phyloP scores from a whole-genome alignment of 1,140 invertebrate species.

The Bilobella aurantiaca region DNA sequence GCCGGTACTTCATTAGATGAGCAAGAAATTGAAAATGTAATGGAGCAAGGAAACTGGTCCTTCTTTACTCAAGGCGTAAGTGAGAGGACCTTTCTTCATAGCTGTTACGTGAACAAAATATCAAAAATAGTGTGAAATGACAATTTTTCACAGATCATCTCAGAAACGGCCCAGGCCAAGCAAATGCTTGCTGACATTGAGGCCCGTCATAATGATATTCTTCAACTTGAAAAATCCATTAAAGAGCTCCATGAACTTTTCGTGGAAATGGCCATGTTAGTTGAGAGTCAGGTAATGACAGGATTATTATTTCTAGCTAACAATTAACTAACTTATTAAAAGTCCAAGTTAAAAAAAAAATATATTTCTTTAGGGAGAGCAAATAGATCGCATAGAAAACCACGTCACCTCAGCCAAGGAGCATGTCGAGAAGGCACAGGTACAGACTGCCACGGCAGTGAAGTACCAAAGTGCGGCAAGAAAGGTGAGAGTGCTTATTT shows the following conservation, averaged over 20 bases:
- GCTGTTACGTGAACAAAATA: not conserved
- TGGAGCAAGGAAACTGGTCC: constrained; percentile 54
- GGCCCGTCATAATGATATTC: constrained; percentile 67
- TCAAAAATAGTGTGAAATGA: not conserved
- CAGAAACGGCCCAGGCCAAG: constrained; percentile 67
- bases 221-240: constrained; percentile 71
- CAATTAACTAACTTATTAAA: not conserved
- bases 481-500: constrained; percentile 38
- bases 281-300: constrained; percentile 27
- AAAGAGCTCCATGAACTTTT: constrained; percentile 72
- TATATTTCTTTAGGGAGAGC: constrained; percentile 34
- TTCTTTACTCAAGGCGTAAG: constrained; percentile 57
- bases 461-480: constrained; percentile 48
- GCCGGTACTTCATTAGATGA: constrained; percentile 48
- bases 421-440: constrained; percentile 41
- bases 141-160: constrained; percentile 41
- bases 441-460: constrained; percentile 53
- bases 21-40: constrained; percentile 57
- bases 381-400: constrained; percentile 38
- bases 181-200: constrained; percentile 70
- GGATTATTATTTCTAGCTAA: not conserved
- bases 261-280: constrained; percentile 49
- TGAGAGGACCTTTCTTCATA: constrained; percentile 15
- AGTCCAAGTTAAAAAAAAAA: not conserved
- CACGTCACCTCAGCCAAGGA: constrained; percentile 37